These are phyloP conservation scores for Luffia ferchaultella DNA, from an alignment of 2,888 invertebrate species.

Conservation along the genomic window DNA sequence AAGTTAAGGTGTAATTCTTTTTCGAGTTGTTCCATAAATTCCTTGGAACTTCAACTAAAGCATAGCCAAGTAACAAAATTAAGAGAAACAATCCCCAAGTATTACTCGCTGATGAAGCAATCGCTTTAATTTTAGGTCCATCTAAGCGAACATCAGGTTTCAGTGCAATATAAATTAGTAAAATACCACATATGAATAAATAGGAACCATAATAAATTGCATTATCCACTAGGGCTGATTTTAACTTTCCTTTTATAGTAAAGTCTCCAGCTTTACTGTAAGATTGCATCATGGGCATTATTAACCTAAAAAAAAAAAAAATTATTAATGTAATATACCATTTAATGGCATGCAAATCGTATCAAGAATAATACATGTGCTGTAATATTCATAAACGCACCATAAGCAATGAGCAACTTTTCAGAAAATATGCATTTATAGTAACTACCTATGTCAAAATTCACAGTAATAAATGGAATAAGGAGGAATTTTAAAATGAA, in stretches of 20 bases:
- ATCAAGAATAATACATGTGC: too few species aligned
- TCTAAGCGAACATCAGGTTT: conserved; percentile 90
- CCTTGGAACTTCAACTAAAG: conserved; percentile 94
- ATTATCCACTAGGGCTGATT: conserved; percentile 95
- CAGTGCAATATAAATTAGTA: conserved; percentile 93
- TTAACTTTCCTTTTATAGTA: conserved; percentile 91
- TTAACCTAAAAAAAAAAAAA: conserved; percentile 73
- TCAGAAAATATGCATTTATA: too few species aligned
- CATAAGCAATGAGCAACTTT: too few species aligned
- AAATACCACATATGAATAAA: conserved; percentile 90
- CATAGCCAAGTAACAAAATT: conserved; percentile 91
- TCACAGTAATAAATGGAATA: too few species aligned
- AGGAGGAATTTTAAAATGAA: too few species aligned
- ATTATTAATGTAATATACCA: too few species aligned
- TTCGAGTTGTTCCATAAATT: conserved; percentile 91
- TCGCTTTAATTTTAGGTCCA: conserved; percentile 92
- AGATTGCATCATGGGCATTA: conserved; percentile 98
- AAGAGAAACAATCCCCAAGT: conserved; percentile 98
- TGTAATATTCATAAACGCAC: too few species aligned
- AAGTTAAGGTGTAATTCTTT: conserved; percentile 82
- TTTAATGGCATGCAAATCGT: too few species aligned
- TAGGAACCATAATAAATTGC: conserved; percentile 98
- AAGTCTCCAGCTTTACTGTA: conserved; percentile 99
- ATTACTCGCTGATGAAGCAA: conserved; percentile 98
- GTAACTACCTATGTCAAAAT: too few species aligned